These are phyloP conservation scores for Apistogramma diplotaenia DNA, from an alignment of 2,113 vertebrate species.

Conservation along the genomic window DNA sequence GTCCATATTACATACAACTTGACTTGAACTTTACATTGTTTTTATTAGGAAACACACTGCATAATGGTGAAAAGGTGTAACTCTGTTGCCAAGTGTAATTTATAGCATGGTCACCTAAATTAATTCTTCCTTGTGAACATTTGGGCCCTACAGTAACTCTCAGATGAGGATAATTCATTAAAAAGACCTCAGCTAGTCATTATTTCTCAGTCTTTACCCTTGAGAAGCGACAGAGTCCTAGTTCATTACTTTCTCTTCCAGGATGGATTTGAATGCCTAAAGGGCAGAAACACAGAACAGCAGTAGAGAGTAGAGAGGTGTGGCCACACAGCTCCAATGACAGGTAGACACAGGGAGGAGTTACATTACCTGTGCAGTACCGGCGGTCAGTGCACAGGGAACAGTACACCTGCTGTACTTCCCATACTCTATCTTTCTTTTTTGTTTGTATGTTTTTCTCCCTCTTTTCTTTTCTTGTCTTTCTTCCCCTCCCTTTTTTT, in stretches of 20 bases:
- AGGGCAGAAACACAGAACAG: conserved; percentile 42
- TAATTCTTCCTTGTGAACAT: neutral
- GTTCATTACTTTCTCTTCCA: conserved; percentile 14
- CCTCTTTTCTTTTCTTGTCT: conserved; percentile 1
- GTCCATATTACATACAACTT: neutral
- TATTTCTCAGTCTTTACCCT: neutral
- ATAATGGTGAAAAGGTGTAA: neutral
- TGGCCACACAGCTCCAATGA: conserved; percentile 71
- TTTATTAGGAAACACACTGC: neutral
- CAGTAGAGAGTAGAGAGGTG: conserved; percentile 54
- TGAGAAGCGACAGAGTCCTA: neutral
- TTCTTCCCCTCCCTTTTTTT: conserved; percentile 23
- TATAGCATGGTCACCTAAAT: neutral
- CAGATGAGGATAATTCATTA: neutral
- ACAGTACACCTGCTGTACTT: conserved; percentile 77
- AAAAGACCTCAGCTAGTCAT: neutral
- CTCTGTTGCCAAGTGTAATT: neutral
- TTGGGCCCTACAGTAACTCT: neutral
- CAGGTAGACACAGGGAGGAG: conserved; percentile 80
- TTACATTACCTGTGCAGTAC: conserved; percentile 79
- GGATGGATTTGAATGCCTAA: neutral
- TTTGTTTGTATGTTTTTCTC: conserved; percentile 28
- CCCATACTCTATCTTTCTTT: conserved; percentile 57
- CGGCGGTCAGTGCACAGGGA: conserved; percentile 75
- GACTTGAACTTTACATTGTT: neutral